A percentile compares a stretch with the other conserved stretches of the same genome.
These are phyloP conservation scores for Agonopterix heracliana DNA, from an alignment of 2,888 invertebrate species.

Conservation along the genomic window DNA sequence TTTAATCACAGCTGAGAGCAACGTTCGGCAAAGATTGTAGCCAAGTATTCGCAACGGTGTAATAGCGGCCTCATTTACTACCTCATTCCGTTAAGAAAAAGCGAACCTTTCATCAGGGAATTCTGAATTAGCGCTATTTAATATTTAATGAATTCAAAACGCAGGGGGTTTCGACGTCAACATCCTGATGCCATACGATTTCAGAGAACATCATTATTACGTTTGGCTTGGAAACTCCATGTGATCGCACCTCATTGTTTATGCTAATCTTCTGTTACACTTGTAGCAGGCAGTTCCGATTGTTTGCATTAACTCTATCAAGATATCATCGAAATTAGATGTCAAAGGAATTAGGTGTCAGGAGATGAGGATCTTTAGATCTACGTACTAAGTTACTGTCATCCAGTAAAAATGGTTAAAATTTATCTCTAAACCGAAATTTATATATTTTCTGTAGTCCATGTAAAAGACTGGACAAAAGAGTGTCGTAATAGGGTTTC, in stretches of 20 bases:
- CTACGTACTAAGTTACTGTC: no score
- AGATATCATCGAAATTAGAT: constrained; percentile 5
- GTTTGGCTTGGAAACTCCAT: constrained; percentile 48
- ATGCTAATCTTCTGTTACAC: constrained; percentile 48
- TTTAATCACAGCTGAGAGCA: no score
- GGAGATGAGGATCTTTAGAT: no score
- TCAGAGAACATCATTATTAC: constrained; percentile 43
- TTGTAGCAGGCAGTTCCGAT: constrained; percentile 35
- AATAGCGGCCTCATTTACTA: constrained; percentile 14
- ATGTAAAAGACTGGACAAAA: no score
- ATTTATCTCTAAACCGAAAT: no score
- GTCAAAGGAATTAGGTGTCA: background rate
- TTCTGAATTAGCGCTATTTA: constrained; percentile 30
- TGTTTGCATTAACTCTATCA: constrained; percentile 11
- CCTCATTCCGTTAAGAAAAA: constrained; percentile 33
- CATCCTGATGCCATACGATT: constrained; percentile 53
- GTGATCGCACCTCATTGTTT: constrained; percentile 38
- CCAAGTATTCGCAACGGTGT: constrained; percentile 23
- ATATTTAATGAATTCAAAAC: constrained; percentile 38
- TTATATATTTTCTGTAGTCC: no score
- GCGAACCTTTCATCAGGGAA: constrained; percentile 41
- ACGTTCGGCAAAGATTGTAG: no score
- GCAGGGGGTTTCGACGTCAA: constrained; percentile 47
- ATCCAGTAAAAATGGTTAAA: no score
- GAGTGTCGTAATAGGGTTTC: no score